These are phyloP conservation scores for Eupithecia exiguata DNA, from an alignment of 2,888 invertebrate genomes.

Conservation along the genomic window DNA sequence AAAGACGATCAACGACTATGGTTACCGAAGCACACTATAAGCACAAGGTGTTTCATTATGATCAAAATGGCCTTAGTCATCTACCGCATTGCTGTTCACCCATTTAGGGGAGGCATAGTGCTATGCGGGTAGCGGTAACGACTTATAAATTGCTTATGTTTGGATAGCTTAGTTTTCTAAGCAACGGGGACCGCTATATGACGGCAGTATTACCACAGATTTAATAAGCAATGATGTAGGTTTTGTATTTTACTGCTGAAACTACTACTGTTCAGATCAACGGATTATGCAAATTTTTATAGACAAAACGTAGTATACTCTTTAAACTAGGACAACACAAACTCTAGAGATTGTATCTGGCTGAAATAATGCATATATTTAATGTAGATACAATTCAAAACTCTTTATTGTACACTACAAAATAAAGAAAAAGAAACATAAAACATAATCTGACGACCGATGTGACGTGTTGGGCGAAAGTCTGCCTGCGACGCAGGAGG, in stretches of 20 bases:
- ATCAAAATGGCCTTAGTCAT: constrained; percentile 62
- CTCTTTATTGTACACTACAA: too few species aligned
- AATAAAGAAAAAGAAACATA: too few species aligned
- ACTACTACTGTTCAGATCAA: not conserved
- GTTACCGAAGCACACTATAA: not conserved
- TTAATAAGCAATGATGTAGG: not conserved
- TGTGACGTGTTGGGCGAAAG: too few species aligned
- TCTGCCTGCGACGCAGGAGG: too few species aligned
- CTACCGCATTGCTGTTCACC: constrained; percentile 68
- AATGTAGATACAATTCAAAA: too few species aligned
- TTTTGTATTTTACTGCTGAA: too few species aligned
- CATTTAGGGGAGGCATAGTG: constrained; percentile 23
- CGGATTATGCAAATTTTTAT: not conserved
- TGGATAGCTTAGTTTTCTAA: constrained; percentile 3
- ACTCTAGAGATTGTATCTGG: too few species aligned
- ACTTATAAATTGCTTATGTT: constrained; percentile 27
- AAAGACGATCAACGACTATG: too few species aligned
- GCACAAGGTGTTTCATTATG: constrained; percentile 36
- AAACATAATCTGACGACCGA: too few species aligned
- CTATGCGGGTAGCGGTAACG: constrained; percentile 28
- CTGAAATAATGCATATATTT: too few species aligned
- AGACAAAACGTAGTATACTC: not conserved
- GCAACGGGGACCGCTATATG: not conserved
- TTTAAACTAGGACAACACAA: not conserved
- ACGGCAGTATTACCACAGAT: not conserved